Conservation (phyloP, 2,888 invertebrate genomes). For the Phaedon cochleariae region DNA sequence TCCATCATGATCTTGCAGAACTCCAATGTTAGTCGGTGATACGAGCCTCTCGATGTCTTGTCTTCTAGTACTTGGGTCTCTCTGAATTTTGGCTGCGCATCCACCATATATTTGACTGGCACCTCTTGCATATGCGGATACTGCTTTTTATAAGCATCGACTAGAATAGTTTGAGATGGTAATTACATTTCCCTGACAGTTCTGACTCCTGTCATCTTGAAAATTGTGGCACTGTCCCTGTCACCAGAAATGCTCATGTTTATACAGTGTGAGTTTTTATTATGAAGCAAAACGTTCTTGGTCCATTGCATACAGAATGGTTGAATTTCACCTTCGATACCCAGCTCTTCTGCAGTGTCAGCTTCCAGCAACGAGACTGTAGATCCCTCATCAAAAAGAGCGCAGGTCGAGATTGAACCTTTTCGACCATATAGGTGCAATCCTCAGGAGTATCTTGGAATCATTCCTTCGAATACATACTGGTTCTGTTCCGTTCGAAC, state of each 20-base stretch:
- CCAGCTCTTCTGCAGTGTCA: neutral
- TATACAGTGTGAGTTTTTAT: too few species aligned
- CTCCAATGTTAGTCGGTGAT: slow-evolving; percentile 4
- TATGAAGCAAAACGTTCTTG: too few species aligned
- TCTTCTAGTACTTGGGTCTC: slow-evolving; percentile 12
- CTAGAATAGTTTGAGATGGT: too few species aligned
- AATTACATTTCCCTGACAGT: too few species aligned
- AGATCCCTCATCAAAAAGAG: neutral
- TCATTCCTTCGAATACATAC: too few species aligned
- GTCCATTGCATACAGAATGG: too few species aligned
- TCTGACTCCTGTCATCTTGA: neutral
- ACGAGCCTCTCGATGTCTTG: slow-evolving; percentile 5
- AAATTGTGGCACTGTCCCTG: too few species aligned
- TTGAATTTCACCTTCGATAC: neutral
- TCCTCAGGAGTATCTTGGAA: too few species aligned
- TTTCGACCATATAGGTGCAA: neutral
- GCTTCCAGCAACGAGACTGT: neutral
- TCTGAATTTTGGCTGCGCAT: neutral
- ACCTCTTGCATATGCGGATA: neutral
- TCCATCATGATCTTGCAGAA: neutral
- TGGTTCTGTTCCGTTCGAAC: too few species aligned
- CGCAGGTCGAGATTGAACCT: neutral
- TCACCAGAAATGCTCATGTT: too few species aligned
- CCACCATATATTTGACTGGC: neutral
- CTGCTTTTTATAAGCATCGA: neutral